phyloP scores from a whole-genome alignment of 2,888 invertebrate genomes.

The Empis stercorea region DNA sequence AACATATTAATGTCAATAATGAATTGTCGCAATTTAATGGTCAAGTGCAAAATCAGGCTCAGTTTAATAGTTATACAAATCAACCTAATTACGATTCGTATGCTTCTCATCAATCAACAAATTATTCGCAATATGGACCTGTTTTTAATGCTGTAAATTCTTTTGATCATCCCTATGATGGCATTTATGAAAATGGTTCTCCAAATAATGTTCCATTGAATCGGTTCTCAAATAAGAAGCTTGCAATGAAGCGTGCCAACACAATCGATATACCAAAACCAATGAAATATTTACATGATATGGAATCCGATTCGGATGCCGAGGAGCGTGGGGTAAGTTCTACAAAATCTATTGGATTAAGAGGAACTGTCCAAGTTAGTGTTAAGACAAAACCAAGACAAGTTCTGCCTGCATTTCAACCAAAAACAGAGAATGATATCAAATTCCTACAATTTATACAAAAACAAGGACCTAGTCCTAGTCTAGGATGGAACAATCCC shows the following conservation, averaged over 20 bases:
- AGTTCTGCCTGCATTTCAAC: conserved; percentile 54
- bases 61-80: not conserved
- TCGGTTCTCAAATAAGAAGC: conserved; percentile 45
- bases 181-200: conserved; percentile 2
- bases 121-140: not conserved
- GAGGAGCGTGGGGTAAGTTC: conserved; percentile 28
- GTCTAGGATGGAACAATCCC: conserved; percentile 29
- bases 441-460: conserved; percentile 75
- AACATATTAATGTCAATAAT: not conserved
- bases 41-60: conserved; percentile 10
- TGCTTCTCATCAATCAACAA: not conserved
- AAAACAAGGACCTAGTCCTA: conserved; percentile 48
- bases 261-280: conserved; percentile 79
- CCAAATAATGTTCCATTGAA: conserved; percentile 27
- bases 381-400: conserved; percentile 35
- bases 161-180: conserved; percentile 10
- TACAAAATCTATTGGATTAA: conserved; percentile 37
- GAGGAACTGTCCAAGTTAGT: conserved; percentile 45
- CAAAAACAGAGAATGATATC: conserved; percentile 73
- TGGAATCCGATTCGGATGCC: conserved; percentile 37
- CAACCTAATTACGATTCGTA: not conserved
- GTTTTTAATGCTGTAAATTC: not conserved
- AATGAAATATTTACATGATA: conserved; percentile 35
- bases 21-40: not conserved
- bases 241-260: conserved; percentile 75